Evolutionary conservation across 2,113 vertebrate species (phyloP).

Genomic region (Larimichthys polyactis): DNA sequence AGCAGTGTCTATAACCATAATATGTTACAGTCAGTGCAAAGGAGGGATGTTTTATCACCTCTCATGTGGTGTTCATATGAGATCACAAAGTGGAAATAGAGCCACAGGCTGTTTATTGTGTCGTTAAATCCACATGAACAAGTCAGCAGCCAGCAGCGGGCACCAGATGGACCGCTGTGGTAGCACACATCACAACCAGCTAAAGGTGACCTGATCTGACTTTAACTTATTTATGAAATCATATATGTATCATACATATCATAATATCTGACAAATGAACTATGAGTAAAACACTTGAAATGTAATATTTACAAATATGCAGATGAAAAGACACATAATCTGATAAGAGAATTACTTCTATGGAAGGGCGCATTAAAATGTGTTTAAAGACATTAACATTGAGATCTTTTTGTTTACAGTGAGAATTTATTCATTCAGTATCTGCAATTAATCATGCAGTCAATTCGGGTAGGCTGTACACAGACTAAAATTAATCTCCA

Average conservation of each 20-base stretch:
- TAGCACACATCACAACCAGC: conserved; percentile 13
- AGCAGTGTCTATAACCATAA: neutral
- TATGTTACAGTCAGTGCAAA: conserved; percentile 19
- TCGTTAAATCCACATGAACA: conserved; percentile 70
- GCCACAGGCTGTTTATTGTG: conserved; percentile 66
- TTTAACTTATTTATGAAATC: neutral
- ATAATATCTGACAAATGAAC: neutral
- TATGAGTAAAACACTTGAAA: neutral
- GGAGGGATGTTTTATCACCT: conserved; percentile 52
- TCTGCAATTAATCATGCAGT: neutral
- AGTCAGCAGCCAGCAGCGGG: conserved; percentile 35
- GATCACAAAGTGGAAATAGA: conserved; percentile 41
- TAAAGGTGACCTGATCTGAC: neutral
- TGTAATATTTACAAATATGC: neutral
- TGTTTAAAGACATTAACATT: neutral
- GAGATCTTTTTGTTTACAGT: neutral
- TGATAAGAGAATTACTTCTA: neutral
- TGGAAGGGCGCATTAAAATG: neutral
- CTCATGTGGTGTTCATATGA: conserved; percentile 49
- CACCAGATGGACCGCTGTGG: conserved; percentile 21
- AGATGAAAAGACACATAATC: neutral
- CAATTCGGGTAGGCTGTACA: neutral
- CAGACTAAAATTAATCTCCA: neutral
- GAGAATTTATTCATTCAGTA: neutral
- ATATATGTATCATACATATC: too few species aligned